A percentile compares a stretch with the other conserved stretches of the same genome.
Evolutionary conservation across 2,888 invertebrate genomes (phyloP).

Genomic region (Zootermopsis nevadensis): DNA sequence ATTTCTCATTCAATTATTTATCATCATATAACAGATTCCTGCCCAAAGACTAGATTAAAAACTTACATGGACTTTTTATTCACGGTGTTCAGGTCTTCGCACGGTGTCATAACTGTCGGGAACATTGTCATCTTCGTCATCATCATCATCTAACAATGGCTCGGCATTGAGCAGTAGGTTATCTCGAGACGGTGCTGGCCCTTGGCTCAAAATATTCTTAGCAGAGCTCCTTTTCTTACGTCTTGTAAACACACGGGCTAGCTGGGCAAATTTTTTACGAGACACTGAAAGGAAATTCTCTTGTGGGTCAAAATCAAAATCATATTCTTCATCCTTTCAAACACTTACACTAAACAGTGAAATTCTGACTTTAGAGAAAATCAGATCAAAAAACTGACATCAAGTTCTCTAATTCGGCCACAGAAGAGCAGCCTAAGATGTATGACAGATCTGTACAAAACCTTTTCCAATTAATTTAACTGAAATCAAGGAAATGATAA

Average conservation of each 20-base stretch:
- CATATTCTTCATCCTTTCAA: not conserved
- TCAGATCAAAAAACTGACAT: no score
- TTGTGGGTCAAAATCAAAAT: not conserved
- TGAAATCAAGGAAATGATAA: no score
- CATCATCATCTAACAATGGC: constrained; percentile 55
- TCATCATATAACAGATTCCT: no score
- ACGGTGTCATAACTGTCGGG: constrained; percentile 41
- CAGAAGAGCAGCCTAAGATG: no score
- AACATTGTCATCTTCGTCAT: constrained; percentile 53
- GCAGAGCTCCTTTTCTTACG: constrained; percentile 63
- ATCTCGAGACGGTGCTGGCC: constrained; percentile 56
- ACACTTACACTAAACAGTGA: not conserved
- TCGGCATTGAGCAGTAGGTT: constrained; percentile 57
- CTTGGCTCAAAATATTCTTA: constrained; percentile 54
- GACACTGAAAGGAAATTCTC: constrained; percentile 68
- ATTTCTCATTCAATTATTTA: no score
- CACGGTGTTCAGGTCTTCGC: constrained; percentile 34
- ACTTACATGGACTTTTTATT: constrained; percentile 28
- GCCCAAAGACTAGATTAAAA: not conserved
- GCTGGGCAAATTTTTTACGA: constrained; percentile 82
- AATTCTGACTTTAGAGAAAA: not conserved
- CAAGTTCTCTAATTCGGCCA: no score
- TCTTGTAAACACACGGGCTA: constrained; percentile 81
- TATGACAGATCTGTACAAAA: no score
- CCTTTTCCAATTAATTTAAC: no score